Evolutionary conservation across 1,140 invertebrate species (phyloP).

Genomic region (Hyles euphorbiae): DNA sequence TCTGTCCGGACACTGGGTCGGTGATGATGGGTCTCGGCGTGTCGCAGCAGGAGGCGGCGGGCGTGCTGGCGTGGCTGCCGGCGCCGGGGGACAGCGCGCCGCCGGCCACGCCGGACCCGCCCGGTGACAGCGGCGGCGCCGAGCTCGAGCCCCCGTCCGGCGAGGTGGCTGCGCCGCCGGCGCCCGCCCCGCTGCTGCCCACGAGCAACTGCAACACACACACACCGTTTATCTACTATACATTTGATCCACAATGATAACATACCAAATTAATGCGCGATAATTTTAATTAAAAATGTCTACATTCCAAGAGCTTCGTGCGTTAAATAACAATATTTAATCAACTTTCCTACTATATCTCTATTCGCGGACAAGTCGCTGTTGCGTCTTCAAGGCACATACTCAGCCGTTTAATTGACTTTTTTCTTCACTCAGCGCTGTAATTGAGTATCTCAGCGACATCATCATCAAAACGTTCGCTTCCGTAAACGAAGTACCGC

Average conservation of each 20-base stretch:
- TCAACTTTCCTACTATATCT: too few relatives aligned
- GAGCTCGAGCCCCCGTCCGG: conserved; percentile 78
- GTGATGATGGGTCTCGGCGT: conserved; percentile 95
- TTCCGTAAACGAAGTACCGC: background rate
- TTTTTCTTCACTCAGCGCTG: too few relatives aligned
- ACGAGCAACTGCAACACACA: conserved; percentile 82
- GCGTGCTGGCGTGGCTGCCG: conserved; percentile 79
- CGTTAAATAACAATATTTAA: too few relatives aligned
- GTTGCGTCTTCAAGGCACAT: too few relatives aligned
- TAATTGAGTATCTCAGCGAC: background rate
- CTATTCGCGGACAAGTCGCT: too few relatives aligned
- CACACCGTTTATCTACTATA: background rate
- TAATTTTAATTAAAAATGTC: too few relatives aligned
- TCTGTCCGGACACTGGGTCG: conserved; percentile 96
- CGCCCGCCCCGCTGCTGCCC: conserved; percentile 79
- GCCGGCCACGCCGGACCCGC: conserved; percentile 77
- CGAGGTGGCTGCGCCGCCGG: conserved; percentile 78
- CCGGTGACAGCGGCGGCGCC: conserved; percentile 77
- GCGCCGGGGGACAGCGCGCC: conserved; percentile 85
- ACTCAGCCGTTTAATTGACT: too few relatives aligned
- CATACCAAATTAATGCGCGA: too few relatives aligned
- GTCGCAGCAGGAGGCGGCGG: conserved; percentile 88
- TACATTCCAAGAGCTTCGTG: too few relatives aligned
- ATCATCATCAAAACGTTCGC: background rate
- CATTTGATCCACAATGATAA: background rate